Base-by-base conservation (phyloP, 2,888 invertebrate genomes). In the Toxonevra muliebris region DNA sequence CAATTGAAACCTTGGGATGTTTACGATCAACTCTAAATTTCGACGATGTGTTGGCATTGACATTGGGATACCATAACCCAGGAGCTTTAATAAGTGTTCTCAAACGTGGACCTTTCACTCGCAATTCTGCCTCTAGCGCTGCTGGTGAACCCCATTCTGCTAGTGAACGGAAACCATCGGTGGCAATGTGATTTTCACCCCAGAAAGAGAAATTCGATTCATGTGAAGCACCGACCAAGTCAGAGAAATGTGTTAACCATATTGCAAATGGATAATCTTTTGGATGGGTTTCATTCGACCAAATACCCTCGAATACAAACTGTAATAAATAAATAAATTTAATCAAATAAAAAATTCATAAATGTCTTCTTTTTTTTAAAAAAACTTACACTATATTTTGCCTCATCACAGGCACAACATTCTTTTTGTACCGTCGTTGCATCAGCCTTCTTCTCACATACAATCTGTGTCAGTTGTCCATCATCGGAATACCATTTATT, bases 371-470 rank as follows among this genome's bases (percentile, higher is more conserved):
- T 19, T n/a, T 41, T 9, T 41, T 40, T 19, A n/a, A n/a, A 11
- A 10, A n/a, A 48, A 75, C 79, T 86, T 79, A 94, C 93, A 85
- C 91, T 93, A 85, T 98, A 98, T 84, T 96, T 96, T 68, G 98
- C 98, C 80, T 97, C 96, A 80, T 97, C 96, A 83, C 97, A 97
- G 10, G 97, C 95, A 86, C 96, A 96, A 83, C 97, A 97, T 73
- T 90, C 89, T 72, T 90, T 88, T 1, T 86, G 87, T 30, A 84
- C 86, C 61, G 83, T 87, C 69, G 85, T 86, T n/a, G 87, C 87
- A 67, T 88, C 87, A 62, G 87, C 87, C 74, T 87, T 89, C 74
- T 89, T 91, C 79, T 93, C 93, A 80, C 97, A 97, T 62, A 97
- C 87, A 45, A 91, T 91, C 79, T 90, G 88, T 12, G 92, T 92